Evolutionary conservation across 2,888 invertebrate genomes (phyloP), one percentile per base, ranked within the genome.

Genomic region (Apamea crenata): DNA sequence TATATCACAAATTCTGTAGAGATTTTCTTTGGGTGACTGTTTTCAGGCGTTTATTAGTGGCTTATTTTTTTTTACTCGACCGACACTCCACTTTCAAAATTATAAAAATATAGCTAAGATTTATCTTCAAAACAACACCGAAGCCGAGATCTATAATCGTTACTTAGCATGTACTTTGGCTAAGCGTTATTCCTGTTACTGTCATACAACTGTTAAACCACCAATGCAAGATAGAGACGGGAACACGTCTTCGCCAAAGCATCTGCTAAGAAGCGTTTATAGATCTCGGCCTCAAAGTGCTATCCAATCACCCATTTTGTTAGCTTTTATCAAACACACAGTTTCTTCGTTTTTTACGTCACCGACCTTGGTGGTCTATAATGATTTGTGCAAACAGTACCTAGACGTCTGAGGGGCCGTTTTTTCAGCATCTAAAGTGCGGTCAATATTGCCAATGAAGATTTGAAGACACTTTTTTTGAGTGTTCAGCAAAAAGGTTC

Each of bases 291-390:
- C 10, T 74, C 8, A 61, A 81, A 77, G 50, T 82, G 63, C 12
- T 59, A 73, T 63, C 61, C 18, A 65, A 53, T 4, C 66, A 36
- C 29, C 29, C 2, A 68, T 72, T 47, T 63, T 63, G n/a, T 59
- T 44, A 50, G 59, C 16, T 16, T n/a, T 29, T 56, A 69, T 44
- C 8, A n/a, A 61, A 78, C 40, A 32, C 36, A 56, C 59, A 36
- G 65, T 61, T 40, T 74, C 32, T 63, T 59, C 44, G 36, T 67
- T 36, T 65, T 61, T 65, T 67, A 72, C 84, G 63, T 68, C 77
- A 79, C 16, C 25, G 74, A 85, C 78, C 85, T 85, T 85, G 78
- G 78, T 21, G n/a, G n/a, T 72, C 65, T 69, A 56, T 81, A 82
- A 85, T 77, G 71, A 65, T 56, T 85, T 78, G 76, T 82, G 65